Evolutionary conservation across 2,797 vertebrate genomes (phyloP).

Genomic region (Cheirogaleus major): DNA sequence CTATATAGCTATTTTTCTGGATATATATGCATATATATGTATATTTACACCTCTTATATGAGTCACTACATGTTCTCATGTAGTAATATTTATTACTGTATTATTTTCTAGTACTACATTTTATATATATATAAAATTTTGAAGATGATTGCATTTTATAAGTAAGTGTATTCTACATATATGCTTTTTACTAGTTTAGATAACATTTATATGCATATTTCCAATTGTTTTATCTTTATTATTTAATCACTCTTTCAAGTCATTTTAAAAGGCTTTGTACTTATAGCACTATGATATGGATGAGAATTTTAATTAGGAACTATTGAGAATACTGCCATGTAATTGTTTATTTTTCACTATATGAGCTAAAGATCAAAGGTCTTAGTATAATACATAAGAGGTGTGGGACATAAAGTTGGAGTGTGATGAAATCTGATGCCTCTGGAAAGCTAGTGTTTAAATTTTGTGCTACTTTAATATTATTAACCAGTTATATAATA

Average conservation of each 20-base stretch:
- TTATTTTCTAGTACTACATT: neutral
- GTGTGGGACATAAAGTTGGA: constrained; percentile 67
- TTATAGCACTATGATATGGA: constrained; percentile 75
- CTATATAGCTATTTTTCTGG: neutral
- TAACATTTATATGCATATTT: constrained; percentile 69
- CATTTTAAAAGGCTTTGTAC: constrained; percentile 75
- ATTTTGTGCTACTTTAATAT: constrained; percentile 74
- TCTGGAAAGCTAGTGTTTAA: constrained; percentile 77
- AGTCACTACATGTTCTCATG: neutral
- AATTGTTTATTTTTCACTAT: constrained; percentile 81
- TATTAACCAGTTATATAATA: constrained; percentile 61
- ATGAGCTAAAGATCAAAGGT: constrained; percentile 68
- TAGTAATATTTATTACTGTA: neutral
- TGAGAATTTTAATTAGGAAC: constrained; percentile 78
- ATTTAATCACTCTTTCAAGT: constrained; percentile 74
- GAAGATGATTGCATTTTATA: neutral
- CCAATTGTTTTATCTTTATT: constrained; percentile 66
- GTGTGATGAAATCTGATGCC: constrained; percentile 72
- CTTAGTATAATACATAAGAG: constrained; percentile 67
- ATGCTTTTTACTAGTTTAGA: constrained; percentile 65
- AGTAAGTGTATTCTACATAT: neutral
- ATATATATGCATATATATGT: fast-evolving
- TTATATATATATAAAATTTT: neutral
- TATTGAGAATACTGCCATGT: constrained; percentile 70
- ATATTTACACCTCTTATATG: neutral